Evolutionary conservation across 2,113 vertebrate species (phyloP).

Genomic region (Aviceda subcristata): DNA sequence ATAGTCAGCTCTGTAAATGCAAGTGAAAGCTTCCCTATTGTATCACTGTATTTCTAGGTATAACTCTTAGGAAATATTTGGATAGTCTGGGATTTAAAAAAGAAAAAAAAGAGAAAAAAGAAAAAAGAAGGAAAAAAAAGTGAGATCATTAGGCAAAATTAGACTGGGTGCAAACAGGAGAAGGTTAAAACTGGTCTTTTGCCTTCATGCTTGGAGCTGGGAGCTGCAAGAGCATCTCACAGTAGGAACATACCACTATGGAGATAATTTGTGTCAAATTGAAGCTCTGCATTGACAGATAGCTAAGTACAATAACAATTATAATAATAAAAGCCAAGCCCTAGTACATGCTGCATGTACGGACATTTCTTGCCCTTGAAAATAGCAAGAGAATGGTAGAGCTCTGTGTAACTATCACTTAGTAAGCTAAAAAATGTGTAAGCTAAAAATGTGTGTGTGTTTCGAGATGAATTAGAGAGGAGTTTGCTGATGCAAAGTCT

Average conservation of each 20-base stretch:
- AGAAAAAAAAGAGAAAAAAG: background rate
- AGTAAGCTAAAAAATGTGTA: background rate
- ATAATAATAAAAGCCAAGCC: constrained; percentile 48
- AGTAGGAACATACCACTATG: background rate
- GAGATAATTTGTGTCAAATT: constrained; percentile 31
- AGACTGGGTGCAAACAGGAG: background rate
- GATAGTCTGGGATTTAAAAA: background rate
- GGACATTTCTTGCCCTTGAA: constrained; percentile 42
- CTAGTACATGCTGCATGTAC: background rate
- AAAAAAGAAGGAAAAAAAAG: background rate
- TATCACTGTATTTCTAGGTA: background rate
- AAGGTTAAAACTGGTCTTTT: constrained; percentile 18
- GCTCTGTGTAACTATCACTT: background rate
- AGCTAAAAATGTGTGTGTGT: background rate
- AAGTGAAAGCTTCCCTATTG: background rate
- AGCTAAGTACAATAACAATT: constrained; percentile 57
- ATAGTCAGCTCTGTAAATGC: background rate
- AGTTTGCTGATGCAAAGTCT: background rate
- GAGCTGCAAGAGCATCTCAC: background rate
- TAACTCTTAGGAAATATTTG: background rate
- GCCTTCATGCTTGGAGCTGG: background rate
- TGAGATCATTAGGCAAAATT: background rate
- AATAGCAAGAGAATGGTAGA: background rate
- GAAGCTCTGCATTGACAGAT: constrained; percentile 36
- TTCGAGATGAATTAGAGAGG: background rate